phyloP scores from a whole-genome alignment of 2,888 invertebrate species.

The Eumerus sabulonum region DNA sequence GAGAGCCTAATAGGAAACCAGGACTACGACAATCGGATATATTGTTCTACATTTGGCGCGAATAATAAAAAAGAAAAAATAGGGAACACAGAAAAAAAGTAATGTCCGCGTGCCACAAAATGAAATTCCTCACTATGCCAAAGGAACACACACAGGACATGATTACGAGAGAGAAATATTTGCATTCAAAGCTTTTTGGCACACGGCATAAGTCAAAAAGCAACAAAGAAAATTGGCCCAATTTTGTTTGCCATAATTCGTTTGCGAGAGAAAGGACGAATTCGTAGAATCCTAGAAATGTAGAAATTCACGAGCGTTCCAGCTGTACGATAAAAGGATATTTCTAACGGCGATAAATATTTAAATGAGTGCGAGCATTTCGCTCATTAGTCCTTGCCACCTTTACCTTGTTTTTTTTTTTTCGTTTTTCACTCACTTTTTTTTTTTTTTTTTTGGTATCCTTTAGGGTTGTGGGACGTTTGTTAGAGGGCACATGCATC shows the following conservation, averaged over 20 bases:
- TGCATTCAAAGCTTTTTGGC: constrained; percentile 54
- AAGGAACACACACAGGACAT: not conserved
- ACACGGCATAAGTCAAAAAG: constrained; percentile 18
- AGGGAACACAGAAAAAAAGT: not conserved
- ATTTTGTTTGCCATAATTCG: constrained; percentile 59
- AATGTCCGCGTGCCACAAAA: constrained; percentile 48
- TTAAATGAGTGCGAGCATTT: constrained; percentile 50
- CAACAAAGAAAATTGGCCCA: constrained; percentile 42
- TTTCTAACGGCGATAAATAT: constrained; percentile 27
- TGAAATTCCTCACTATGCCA: constrained; percentile 42
- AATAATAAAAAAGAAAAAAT: not conserved
- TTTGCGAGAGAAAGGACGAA: constrained; percentile 17
- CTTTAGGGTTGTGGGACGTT: constrained; percentile 16
- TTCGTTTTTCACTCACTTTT: constrained; percentile 30
- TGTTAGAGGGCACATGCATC: constrained; percentile 12
- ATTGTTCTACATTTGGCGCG: constrained; percentile 43
- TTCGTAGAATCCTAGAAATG: not conserved
- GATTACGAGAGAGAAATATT: constrained; percentile 22
- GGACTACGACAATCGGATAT: constrained; percentile 45
- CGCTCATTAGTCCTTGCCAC: constrained; percentile 43
- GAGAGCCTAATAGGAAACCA: constrained; percentile 1
- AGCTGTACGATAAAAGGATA: constrained; percentile 15
- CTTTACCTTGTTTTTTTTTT: not conserved
- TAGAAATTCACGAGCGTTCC: constrained; percentile 17
- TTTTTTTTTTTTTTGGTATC: constrained; percentile 19